These are phyloP conservation scores for Tetanocera ferruginea DNA, from an alignment of 2,888 invertebrate species.

Conservation along the genomic window DNA sequence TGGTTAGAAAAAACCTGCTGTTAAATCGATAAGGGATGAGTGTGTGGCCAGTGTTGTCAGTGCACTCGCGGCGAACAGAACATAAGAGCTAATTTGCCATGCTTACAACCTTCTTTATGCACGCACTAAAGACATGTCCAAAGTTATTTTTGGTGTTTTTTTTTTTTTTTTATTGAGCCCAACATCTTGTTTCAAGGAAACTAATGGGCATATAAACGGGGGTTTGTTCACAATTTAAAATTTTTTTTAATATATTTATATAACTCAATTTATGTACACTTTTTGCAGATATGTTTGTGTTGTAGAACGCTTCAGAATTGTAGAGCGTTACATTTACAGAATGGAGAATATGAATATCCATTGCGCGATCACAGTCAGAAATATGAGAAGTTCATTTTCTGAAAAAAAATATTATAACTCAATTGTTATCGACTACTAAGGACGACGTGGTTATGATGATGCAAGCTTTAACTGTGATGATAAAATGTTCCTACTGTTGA, in stretches of 20 bases:
- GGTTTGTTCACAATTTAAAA: conserved; percentile 10
- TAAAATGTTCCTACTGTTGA: not conserved
- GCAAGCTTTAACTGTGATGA: conserved; percentile 29
- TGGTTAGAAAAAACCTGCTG: conserved; percentile 13
- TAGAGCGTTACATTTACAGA: conserved; percentile 26
- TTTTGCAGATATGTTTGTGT: conserved; percentile 33
- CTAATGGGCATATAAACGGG: conserved; percentile 6
- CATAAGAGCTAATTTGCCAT: conserved; percentile 1
- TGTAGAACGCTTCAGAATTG: conserved; percentile 29
- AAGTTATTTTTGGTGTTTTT: conserved; percentile 27
- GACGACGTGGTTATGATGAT: conserved; percentile 36
- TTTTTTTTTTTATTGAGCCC: conserved; percentile 28
- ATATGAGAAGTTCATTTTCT: conserved; percentile 68
- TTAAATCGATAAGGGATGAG: not conserved
- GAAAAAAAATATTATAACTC: conserved; percentile 68
- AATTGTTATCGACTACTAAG: conserved; percentile 48
- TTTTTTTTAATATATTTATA: not conserved
- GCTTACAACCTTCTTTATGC: not conserved
- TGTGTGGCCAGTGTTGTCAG: conserved; percentile 40
- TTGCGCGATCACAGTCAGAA: conserved; percentile 67
- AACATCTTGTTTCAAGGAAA: conserved; percentile 16
- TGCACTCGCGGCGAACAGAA: conserved; percentile 26
- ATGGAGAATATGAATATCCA: conserved; percentile 50
- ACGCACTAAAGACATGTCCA: conserved; percentile 25
- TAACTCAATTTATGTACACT: conserved; percentile 1